Conservation (phyloP, 2,888 invertebrate species). For the Euplexia lucipara region DNA sequence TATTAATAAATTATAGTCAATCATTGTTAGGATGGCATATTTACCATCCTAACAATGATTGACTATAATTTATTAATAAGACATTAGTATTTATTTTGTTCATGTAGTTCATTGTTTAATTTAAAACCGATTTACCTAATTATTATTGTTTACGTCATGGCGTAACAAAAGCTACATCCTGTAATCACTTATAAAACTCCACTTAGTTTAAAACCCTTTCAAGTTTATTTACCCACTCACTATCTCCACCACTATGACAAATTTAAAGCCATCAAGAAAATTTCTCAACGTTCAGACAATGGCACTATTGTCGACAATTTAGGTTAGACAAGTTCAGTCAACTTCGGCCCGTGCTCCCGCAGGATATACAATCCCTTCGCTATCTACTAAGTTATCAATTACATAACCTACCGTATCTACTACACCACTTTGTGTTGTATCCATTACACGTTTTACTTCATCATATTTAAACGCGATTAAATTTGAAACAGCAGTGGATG, state of each 20-base stretch:
- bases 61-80: no score
- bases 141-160: background rate
- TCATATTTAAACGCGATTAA: background rate
- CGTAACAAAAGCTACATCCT: conserved; percentile 19
- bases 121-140: background rate
- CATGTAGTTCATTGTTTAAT: no score
- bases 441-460: conserved; percentile 66
- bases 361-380: conserved; percentile 82
- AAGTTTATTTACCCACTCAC: conserved; percentile 62
- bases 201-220: conserved; percentile 39
- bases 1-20: no score
- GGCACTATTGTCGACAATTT: conserved; percentile 85
- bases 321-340: conserved; percentile 88
- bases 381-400: conserved; percentile 64
- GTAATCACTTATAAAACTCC: conserved; percentile 37
- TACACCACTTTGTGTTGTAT: conserved; percentile 44
- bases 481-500: conserved; percentile 65
- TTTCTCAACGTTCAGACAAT: conserved; percentile 82
- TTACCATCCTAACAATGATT: no score
- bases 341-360: conserved; percentile 83
- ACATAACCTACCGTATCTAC: conserved; percentile 32
- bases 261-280: conserved; percentile 77
- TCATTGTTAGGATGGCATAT: no score
- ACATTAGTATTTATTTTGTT: no score
- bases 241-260: conserved; percentile 75